Percentiles rank a stretch among this genome's conserved stretches.
Evolutionary conservation across 2,888 invertebrate species (phyloP).

Genomic region (Hedychridium roseum): DNA sequence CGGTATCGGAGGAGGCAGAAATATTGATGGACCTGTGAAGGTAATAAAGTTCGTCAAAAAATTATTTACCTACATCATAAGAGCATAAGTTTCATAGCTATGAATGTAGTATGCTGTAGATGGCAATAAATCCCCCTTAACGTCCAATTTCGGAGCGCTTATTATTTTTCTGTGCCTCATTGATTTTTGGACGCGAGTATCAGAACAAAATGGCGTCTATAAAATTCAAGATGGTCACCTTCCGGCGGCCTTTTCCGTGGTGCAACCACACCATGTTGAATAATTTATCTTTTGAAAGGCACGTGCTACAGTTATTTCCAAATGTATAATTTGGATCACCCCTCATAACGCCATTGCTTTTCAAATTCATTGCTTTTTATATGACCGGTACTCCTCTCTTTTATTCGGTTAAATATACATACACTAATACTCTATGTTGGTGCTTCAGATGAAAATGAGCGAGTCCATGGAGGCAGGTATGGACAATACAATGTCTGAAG

Average conservation of each 20-base stretch:
- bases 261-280: background rate
- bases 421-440: background rate
- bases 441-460: conserved; percentile 56
- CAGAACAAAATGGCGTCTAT: background rate
- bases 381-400: background rate
- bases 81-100: background rate
- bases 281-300: background rate
- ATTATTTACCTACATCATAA: background rate
- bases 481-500: conserved; percentile 33
- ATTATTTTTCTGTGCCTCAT: conserved; percentile 10
- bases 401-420: conserved; percentile 3
- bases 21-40: conserved; percentile 42
- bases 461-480: conserved; percentile 53
- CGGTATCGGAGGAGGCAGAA: conserved; percentile 39
- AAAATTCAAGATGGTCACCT: conserved; percentile 3
- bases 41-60: conserved; percentile 24
- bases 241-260: background rate
- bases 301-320: background rate
- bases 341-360: no score
- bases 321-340: no score
- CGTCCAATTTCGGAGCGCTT: background rate
- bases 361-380: background rate
- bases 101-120: background rate
- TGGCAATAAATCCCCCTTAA: background rate
- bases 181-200: background rate